Evolutionary conservation across 2,113 vertebrate genomes (phyloP), one percentile per base, ranked within the genome.

Genomic region (Mastomys natalensis): DNA sequence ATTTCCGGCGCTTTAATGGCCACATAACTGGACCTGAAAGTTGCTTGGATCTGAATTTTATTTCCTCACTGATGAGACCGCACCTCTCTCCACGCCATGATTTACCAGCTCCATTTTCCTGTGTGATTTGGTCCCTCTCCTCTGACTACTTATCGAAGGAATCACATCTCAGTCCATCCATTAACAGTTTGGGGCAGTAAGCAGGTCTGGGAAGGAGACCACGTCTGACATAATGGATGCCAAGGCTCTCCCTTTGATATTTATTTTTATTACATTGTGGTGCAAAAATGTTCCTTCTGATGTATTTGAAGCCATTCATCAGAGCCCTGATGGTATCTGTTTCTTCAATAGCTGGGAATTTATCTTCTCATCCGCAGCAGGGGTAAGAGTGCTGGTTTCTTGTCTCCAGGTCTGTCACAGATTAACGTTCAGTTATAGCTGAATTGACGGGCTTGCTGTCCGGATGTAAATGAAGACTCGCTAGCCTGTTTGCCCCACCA

Each of bases 211-310:
- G 43, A 60, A 84, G 53, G 81, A 87, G 93, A 26, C 55, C 19
- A 53, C 26, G 78, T 68, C 94, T 78, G 48, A 43, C 2, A 3
- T 51, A 92, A 95, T 0, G 24, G 64, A 96, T 87, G 62, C 34
- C 0, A 0, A 62, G 26, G 40, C 64, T 95, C 74, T 91, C 73
- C 81, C 92, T 96, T 84, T 45, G 68, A 89, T 97, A 94, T 95
- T 96, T 97, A 97, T 96, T 97, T 95, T 96, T 97, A 96, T 97
- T 95, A 96, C 82, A 43, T 48, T 26, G 48, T 26, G 53, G 94
- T 85, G 78, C 87, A 72, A 89, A 91, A 89, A 74, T 84, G 81
- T 97, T 94, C 95, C 31, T 95, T 89, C 89, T 97, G 95, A 34
- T 55, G 21, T 53, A 95, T 95, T 90, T 91, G 93, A 96, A 60